A percentile compares a stretch with the other conserved stretches of the same genome.
Evolutionary conservation across 2,888 invertebrate species (phyloP).

Genomic region (Coremacera marginata): DNA sequence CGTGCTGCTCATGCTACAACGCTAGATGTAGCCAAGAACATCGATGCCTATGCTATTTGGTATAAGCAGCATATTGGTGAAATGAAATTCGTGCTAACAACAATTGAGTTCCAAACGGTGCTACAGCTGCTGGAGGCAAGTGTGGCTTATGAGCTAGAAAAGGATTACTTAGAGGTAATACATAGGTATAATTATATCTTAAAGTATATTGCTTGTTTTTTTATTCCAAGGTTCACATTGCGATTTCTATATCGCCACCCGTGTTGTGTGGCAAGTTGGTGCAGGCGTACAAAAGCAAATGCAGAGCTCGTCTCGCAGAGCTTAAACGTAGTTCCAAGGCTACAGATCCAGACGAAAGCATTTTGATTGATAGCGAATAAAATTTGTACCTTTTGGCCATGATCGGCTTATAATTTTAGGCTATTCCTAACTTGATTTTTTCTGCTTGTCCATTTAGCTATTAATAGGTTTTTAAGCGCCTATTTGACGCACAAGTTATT

Average conservation of each 20-base stretch:
- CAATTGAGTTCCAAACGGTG: constrained; percentile 58
- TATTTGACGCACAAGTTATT: too few relatives aligned
- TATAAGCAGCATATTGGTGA: constrained; percentile 65
- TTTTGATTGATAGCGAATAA: constrained; percentile 49
- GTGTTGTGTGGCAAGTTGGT: constrained; percentile 62
- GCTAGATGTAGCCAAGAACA: constrained; percentile 55
- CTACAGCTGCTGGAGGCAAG: constrained; percentile 57
- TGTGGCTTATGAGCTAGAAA: constrained; percentile 59
- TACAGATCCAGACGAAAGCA: constrained; percentile 45
- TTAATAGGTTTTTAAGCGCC: too few relatives aligned
- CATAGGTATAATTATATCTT: not conserved
- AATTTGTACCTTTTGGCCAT: too few relatives aligned
- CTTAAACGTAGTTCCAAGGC: constrained; percentile 43
- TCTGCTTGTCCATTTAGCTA: too few relatives aligned
- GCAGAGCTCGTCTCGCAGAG: constrained; percentile 57
- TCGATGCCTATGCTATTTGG: constrained; percentile 64
- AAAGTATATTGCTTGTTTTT: not conserved
- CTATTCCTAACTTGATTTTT: too few relatives aligned
- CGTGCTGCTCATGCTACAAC: constrained; percentile 60
- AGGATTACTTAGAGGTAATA: constrained; percentile 61
- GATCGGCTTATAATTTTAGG: too few relatives aligned
- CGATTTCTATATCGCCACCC: constrained; percentile 61
- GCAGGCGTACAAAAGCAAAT: constrained; percentile 61
- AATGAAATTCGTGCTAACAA: constrained; percentile 60
- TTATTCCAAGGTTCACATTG: constrained; percentile 59